Conservation (phyloP, 2,888 invertebrate species). For the Carcina quercana region DNA sequence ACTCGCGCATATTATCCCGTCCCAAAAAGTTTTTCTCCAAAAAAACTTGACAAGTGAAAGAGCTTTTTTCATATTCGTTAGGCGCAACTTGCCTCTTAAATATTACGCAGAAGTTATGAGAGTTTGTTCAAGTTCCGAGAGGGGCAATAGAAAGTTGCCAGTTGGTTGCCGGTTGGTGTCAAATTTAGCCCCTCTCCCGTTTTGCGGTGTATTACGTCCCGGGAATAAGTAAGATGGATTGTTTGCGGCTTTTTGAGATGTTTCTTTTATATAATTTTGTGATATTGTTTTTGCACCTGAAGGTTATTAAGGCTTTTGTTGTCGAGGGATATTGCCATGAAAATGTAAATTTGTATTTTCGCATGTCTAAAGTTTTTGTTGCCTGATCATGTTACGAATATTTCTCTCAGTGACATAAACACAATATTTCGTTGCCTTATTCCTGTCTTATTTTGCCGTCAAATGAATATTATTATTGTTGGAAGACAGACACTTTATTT, state of each 20-base stretch:
- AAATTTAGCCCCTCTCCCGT: constrained; percentile 1
- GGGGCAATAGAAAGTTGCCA: constrained; percentile 6
- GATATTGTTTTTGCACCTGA: not conserved
- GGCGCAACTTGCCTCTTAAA: constrained; percentile 23
- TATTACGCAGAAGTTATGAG: constrained; percentile 17
- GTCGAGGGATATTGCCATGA: too few relatives aligned
- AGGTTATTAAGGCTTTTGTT: too few relatives aligned
- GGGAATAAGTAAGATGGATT: constrained; percentile 17
- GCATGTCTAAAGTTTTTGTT: too few relatives aligned
- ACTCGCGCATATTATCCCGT: constrained; percentile 19
- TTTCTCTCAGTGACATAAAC: too few relatives aligned
- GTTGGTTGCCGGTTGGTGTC: constrained; percentile 7
- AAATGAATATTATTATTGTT: too few relatives aligned
- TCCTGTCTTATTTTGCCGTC: too few relatives aligned
- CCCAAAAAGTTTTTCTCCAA: constrained; percentile 15
- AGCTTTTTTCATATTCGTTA: constrained; percentile 20
- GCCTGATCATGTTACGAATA: too few relatives aligned
- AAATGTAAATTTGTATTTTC: too few relatives aligned
- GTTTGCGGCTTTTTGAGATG: constrained; percentile 2
- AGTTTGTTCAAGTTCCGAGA: constrained; percentile 7
- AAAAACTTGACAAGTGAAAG: constrained; percentile 18
- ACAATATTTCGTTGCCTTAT: too few relatives aligned
- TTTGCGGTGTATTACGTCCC: constrained; percentile 1
- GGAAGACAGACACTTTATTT: too few relatives aligned
- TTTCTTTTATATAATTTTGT: not conserved